Evolutionary conservation across 1,140 invertebrate genomes (phyloP), one percentile per base, ranked within the genome.

Genomic region (Brachionus asplanchnoidis): DNA sequence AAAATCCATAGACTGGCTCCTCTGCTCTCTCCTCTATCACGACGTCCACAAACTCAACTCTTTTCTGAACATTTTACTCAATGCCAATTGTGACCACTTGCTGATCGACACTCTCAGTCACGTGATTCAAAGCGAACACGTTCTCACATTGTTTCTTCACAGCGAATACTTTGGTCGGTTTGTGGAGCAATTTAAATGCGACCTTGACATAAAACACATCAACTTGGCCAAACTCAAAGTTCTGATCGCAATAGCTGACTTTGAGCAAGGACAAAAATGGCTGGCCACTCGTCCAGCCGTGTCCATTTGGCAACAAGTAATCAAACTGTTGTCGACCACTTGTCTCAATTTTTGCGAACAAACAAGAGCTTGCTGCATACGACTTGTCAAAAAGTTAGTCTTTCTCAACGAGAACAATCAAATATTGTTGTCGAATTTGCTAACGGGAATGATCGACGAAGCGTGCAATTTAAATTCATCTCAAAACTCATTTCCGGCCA

Each of bases 331-430:
- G 17, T 82, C 28, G 1, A 42, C 40, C 0, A 68, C 8, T 28
- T 0, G 20, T 28, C 4, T 82, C 6, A 65, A 44, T 3, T 20
- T 65, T 20, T 44, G 32, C 60, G 79, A 82, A 42, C 36, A 82
- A 68, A 42, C 40, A 9, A 7, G 36, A 11, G 14, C 65, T 14
- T 42, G 36, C 7, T 23, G 50, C 32, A 66, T 82, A 12, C 20
- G 40, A 60, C 40, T 82, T 1, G 36, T 82, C 14, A 82, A 82
- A 68, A 82, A 82, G 7, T 11, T 82, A 0, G 36, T 82, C 12
- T 82, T 89, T 85, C 87, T 11, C 91, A 91, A 17, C 90, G 92
- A 87, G 92, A 91, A 92, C 89, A 88, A 87, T 87, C 3, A 68
- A 50, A 53, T 42, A 1, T 11, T 42, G 32, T 77, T 56, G 20